A percentile compares a stretch with the other conserved stretches of the same genome.
Conservation (phyloP, 2,797 vertebrate species). For the Chiloscyllium punctatum region DNA sequence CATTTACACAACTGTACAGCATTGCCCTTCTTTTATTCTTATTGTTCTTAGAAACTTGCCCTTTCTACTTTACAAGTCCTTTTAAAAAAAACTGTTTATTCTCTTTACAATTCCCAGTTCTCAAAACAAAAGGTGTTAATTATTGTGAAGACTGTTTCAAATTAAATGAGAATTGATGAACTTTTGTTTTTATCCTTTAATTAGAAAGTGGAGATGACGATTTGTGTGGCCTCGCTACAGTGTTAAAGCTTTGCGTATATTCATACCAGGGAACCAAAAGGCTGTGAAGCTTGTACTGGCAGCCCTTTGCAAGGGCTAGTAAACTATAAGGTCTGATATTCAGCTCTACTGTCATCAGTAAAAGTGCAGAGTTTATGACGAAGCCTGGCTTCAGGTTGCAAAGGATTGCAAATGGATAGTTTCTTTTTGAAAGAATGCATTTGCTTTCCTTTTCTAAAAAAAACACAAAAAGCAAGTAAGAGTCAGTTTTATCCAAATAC, state of each 20-base stretch:
- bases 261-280: background rate
- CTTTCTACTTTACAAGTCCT: conserved; percentile 54
- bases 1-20: conserved; percentile 77
- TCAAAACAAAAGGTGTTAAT: conserved; percentile 53
- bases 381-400: conserved; percentile 25
- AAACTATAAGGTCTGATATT: background rate
- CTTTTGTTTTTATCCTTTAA: background rate
- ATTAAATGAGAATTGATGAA: conserved; percentile 18
- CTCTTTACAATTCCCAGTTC: conserved; percentile 55
- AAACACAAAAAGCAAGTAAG: background rate
- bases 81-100: conserved; percentile 42
- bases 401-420: conserved; percentile 1
- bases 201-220: background rate
- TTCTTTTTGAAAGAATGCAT: conserved; percentile 1
- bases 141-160: conserved; percentile 47
- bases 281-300: background rate
- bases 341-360: background rate
- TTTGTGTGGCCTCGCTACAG: conserved; percentile 7
- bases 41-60: conserved; percentile 53
- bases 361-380: conserved; percentile 35
- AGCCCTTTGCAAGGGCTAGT: background rate
- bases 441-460: background rate
- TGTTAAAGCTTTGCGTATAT: conserved; percentile 24
- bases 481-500: background rate
- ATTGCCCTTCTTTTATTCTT: conserved; percentile 51